Evolutionary conservation across 2,888 invertebrate species (phyloP), one percentile per base, ranked within the genome.

Genomic region (Cephus spinipes): DNA sequence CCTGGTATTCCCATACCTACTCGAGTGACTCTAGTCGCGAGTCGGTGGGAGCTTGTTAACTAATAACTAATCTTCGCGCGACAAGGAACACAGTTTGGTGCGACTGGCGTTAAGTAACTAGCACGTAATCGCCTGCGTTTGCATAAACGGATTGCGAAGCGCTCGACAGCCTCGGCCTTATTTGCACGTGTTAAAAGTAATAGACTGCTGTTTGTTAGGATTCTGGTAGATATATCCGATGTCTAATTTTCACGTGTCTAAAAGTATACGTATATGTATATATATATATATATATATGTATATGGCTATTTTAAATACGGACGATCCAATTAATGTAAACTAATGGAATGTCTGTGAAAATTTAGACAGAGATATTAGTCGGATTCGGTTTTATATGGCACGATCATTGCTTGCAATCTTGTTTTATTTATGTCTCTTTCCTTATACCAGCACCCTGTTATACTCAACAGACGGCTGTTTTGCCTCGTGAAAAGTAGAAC

Each of bases 51-150:
- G 74, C 83, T 81, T 81, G 83, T 81, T 84, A 85, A 85, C 85
- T 84, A 86, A 86, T 86, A 87, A 86, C 83, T 87, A 86, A 87
- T 87, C 84, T 86, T 77, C 68, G 71, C 30, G 30, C 71, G 71
- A 30, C 71, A 34, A 4, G 71, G 30, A 69, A 75, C 35, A 71
- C 35, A 73, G 73, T 55, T 74, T 12, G 55, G 69, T 80, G 75
- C 71, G 73, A 74, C 73, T 75, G 77, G 77, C 79, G 82, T 84
- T 83, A 80, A 81, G 81, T 81, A 83, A 82, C 81, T 81, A 84
- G 81, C 77, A 76, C 81, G 81, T 85, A 86, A 86, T 87, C 85
- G 84, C 80, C 80, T 75, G 76, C 81, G 85, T 86, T 83, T 85
- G 83, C 85, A 86, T 86, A 86, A 87, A 85, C 83, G 85, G 81